Conservation (phyloP, 2,888 invertebrate genomes). For the Oxyscelio sp. region DNA sequence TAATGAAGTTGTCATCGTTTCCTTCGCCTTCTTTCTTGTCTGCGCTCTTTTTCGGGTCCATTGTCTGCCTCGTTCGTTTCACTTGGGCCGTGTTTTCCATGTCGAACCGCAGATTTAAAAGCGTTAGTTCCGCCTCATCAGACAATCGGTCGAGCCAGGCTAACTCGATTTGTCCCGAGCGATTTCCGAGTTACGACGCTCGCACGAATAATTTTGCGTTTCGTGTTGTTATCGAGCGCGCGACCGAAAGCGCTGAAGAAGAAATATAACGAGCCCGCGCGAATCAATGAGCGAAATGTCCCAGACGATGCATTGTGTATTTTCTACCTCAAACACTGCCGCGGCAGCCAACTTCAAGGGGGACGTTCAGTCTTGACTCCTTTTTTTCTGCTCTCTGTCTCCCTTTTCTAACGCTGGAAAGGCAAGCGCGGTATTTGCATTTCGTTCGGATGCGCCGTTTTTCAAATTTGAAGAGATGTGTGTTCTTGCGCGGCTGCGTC, state of each 20-base stretch:
- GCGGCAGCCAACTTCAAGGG: constrained; percentile 23
- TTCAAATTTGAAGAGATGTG: constrained; percentile 50
- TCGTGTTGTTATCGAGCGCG: constrained; percentile 70
- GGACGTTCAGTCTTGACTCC: constrained; percentile 22
- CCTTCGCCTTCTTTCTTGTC: constrained; percentile 18
- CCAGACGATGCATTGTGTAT: constrained; percentile 64
- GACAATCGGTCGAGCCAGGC: constrained; percentile 69
- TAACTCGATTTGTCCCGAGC: constrained; percentile 76
- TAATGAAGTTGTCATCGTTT: constrained; percentile 74
- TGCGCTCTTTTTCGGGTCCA: constrained; percentile 7
- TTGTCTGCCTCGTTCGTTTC: background rate
- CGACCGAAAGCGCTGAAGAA: constrained; percentile 49
- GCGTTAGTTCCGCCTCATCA: constrained; percentile 74
- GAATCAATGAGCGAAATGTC: constrained; percentile 11
- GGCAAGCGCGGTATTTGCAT: constrained; percentile 42
- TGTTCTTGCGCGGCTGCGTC: constrained; percentile 21
- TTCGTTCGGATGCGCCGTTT: constrained; percentile 2
- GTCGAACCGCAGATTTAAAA: constrained; percentile 63
- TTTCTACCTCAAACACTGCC: constrained; percentile 50
- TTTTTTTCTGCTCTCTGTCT: constrained; percentile 1
- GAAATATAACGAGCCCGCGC: constrained; percentile 47
- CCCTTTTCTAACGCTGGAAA: background rate
- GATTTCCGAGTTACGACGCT: constrained; percentile 73
- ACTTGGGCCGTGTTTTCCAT: constrained; percentile 38
- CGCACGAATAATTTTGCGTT: constrained; percentile 80